These are phyloP conservation scores for Eurypyga helias DNA, from an alignment of 2,113 vertebrate genomes.

Conservation along the genomic window DNA sequence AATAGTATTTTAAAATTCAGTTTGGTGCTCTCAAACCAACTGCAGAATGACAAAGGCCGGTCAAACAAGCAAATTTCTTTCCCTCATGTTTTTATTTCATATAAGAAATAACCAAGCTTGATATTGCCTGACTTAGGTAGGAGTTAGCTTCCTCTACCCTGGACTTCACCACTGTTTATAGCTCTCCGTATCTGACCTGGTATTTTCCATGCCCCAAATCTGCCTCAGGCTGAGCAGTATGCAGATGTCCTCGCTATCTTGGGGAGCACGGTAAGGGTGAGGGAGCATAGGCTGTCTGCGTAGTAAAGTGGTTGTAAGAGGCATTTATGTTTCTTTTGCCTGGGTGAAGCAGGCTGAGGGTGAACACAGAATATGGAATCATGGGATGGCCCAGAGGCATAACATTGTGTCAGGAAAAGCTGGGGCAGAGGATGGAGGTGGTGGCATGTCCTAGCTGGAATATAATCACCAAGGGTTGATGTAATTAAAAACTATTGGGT, in stretches of 20 bases:
- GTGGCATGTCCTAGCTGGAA: not conserved
- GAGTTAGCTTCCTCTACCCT: not conserved
- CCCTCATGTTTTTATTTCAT: not conserved
- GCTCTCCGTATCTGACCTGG: not conserved
- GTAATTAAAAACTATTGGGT: not conserved
- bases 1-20: not conserved
- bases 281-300: not conserved
- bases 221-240: not conserved
- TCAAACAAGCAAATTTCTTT: not conserved
- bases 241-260: not conserved
- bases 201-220: not conserved
- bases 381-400: not conserved
- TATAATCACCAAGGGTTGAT: not conserved
- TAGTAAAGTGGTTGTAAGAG: not conserved
- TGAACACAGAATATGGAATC: not conserved
- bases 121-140: not conserved
- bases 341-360: not conserved
- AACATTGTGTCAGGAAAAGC: fast-evolving
- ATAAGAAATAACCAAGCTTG: not conserved
- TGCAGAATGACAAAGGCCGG: not conserved
- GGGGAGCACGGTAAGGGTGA: not conserved
- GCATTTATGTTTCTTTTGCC: not conserved
- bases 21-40: not conserved
- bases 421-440: not conserved
- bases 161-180: not conserved